Evolutionary conservation across 2,888 invertebrate species (phyloP).

Genomic region (Alitta virens): DNA sequence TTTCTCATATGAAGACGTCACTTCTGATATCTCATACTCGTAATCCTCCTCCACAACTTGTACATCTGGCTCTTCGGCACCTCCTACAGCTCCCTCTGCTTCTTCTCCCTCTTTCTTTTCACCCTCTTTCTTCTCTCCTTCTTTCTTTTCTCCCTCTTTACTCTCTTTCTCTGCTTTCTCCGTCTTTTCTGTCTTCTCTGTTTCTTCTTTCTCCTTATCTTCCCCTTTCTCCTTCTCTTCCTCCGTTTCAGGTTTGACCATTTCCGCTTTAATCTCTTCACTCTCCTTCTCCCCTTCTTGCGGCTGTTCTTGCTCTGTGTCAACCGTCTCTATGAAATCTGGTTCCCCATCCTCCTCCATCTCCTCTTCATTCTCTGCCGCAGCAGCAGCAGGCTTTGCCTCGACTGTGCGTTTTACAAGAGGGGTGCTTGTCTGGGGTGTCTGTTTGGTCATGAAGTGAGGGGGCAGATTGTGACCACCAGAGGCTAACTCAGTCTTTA

Average conservation of each 20-base stretch:
- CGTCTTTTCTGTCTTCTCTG: too few relatives aligned
- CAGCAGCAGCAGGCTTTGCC: background rate
- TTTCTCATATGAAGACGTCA: constrained; percentile 5
- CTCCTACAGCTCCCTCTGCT: background rate
- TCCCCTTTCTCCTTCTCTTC: too few relatives aligned
- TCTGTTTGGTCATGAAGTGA: constrained; percentile 4
- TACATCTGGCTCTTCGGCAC: constrained; percentile 5
- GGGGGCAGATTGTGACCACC: constrained; percentile 11
- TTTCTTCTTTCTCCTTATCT: too few relatives aligned
- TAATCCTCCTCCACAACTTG: too few relatives aligned
- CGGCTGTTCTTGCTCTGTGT: too few relatives aligned
- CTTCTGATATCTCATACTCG: background rate
- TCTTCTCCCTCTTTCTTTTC: too few relatives aligned
- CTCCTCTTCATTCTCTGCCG: background rate
- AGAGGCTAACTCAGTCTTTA: constrained; percentile 12
- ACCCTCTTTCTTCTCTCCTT: too few relatives aligned
- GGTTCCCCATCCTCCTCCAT: background rate
- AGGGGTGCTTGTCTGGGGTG: constrained; percentile 6
- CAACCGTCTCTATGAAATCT: background rate
- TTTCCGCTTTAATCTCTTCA: too few relatives aligned
- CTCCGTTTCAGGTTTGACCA: too few relatives aligned
- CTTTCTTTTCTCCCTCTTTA: too few relatives aligned
- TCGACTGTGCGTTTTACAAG: constrained; percentile 12
- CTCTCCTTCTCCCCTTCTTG: too few relatives aligned
- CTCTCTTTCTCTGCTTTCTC: too few relatives aligned